These are phyloP conservation scores for Balaeniceps rex DNA, from an alignment of 2,113 vertebrate genomes.

Conservation along the genomic window DNA sequence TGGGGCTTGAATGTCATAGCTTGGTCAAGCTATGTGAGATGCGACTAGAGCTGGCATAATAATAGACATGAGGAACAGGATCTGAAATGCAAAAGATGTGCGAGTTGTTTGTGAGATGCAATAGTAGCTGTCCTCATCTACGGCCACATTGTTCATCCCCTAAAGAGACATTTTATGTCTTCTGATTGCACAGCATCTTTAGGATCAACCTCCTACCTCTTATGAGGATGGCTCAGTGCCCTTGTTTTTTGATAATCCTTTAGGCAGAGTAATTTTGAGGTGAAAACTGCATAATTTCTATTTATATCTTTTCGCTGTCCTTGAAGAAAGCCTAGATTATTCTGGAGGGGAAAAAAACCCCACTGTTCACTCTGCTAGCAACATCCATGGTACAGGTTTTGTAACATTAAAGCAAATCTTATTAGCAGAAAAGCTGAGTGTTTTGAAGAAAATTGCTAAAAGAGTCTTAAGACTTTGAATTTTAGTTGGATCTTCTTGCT, in stretches of 20 bases:
- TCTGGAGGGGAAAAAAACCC: too few species aligned
- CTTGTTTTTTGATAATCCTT: neutral
- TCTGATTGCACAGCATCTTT: neutral
- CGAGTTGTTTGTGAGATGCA: neutral
- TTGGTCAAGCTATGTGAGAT: neutral
- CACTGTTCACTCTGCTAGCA: neutral
- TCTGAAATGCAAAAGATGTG: neutral
- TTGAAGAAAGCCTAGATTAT: neutral
- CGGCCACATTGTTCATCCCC: neutral
- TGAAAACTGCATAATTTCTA: neutral
- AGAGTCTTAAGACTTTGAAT: neutral
- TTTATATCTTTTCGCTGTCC: neutral
- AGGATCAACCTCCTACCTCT: neutral
- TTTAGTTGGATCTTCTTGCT: neutral
- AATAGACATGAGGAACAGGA: neutral
- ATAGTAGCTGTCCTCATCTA: neutral
- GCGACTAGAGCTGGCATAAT: neutral
- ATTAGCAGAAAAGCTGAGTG: neutral
- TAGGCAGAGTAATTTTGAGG: neutral
- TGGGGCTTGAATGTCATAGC: neutral
- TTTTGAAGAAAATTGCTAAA: neutral
- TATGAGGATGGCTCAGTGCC: neutral
- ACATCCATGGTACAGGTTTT: neutral
- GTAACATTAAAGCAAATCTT: neutral
- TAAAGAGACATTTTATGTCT: neutral